Conservation (phyloP, 2,888 invertebrate genomes). For the Stenurella melanura region DNA sequence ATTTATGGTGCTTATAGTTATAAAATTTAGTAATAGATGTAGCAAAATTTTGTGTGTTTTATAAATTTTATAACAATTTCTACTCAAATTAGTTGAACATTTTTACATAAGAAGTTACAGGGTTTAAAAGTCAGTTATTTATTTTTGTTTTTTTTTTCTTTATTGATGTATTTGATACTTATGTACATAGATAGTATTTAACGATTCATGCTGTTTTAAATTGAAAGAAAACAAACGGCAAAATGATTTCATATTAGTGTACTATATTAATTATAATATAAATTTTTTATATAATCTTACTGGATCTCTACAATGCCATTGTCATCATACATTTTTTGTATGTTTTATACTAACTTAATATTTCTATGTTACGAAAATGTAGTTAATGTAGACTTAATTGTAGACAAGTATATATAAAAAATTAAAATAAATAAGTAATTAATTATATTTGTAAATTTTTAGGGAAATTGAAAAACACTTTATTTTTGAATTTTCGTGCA, state of each 20-base stretch:
- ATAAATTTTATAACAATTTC: conserved; percentile 66
- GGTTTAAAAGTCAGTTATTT: conserved; percentile 64
- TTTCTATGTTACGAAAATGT: conserved; percentile 55
- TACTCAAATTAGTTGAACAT: conserved; percentile 62
- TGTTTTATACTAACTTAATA: conserved; percentile 66
- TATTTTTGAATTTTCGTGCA: conserved; percentile 46
- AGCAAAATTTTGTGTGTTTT: conserved; percentile 66
- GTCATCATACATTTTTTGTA: conserved; percentile 63
- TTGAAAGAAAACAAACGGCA: conserved; percentile 29
- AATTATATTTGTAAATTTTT: conserved; percentile 24
- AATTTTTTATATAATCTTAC: conserved; percentile 59
- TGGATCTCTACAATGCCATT: conserved; percentile 72
- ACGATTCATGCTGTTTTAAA: conserved; percentile 54
- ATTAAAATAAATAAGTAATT: conserved; percentile 12
- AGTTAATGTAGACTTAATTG: conserved; percentile 57
- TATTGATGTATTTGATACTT: conserved; percentile 56
- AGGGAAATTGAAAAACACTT: conserved; percentile 28
- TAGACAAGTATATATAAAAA: conserved; percentile 52
- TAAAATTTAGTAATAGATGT: conserved; percentile 59
- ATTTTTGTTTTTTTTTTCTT: conserved; percentile 57
- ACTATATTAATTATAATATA: conserved; percentile 48
- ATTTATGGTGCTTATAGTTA: conserved; percentile 70
- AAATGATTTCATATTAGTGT: conserved; percentile 48
- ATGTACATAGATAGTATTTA: conserved; percentile 59
- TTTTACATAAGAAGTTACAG: conserved; percentile 63